Percentiles rank a stretch among this genome's conserved stretches.
phyloP scores from a whole-genome alignment of 2,113 vertebrate species.

The Verasper variegatus region DNA sequence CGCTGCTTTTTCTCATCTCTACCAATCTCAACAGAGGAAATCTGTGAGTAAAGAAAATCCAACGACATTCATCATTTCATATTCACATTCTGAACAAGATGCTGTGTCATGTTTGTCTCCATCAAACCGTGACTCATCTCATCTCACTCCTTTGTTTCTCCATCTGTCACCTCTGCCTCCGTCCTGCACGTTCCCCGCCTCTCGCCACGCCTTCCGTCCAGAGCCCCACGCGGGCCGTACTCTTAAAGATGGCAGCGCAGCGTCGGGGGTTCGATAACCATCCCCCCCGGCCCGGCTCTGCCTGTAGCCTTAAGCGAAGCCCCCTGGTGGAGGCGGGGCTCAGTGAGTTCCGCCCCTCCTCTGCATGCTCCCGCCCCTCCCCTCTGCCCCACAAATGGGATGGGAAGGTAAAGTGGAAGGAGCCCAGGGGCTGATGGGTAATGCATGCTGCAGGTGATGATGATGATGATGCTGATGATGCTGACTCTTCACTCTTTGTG shows the following conservation, averaged over 20 bases:
- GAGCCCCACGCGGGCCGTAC: slow-evolving; percentile 84
- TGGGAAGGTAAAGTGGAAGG: slow-evolving; percentile 85
- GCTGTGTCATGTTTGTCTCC: neutral
- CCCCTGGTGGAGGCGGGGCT: slow-evolving; percentile 82
- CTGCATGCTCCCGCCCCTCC: slow-evolving; percentile 80
- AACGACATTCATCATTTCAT: too few species aligned
- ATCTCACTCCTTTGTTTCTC: slow-evolving; percentile 43
- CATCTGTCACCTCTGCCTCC: slow-evolving; percentile 49
- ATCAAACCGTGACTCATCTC: neutral
- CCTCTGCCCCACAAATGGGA: slow-evolving; percentile 79
- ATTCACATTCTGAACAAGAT: too few species aligned
- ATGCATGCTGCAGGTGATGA: neutral
- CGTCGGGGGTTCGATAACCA: slow-evolving; percentile 80
- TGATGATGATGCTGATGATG: too few species aligned
- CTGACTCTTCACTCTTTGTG: slow-evolving; percentile 5
- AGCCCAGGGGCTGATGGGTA: neutral
- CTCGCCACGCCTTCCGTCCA: slow-evolving; percentile 62
- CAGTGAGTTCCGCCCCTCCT: slow-evolving; percentile 79
- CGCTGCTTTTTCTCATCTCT: slow-evolving; percentile 17
- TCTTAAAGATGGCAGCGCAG: slow-evolving; percentile 90
- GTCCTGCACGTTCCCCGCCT: slow-evolving; percentile 51
- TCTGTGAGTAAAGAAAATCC: slow-evolving; percentile 63
- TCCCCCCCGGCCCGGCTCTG: slow-evolving; percentile 83
- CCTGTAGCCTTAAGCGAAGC: slow-evolving; percentile 85
- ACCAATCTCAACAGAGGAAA: slow-evolving; percentile 58